A percentile compares a stretch with the other conserved stretches of the same genome.
phyloP scores from a whole-genome alignment of 2,113 vertebrate species.

The Colistium nudipinnis region DNA sequence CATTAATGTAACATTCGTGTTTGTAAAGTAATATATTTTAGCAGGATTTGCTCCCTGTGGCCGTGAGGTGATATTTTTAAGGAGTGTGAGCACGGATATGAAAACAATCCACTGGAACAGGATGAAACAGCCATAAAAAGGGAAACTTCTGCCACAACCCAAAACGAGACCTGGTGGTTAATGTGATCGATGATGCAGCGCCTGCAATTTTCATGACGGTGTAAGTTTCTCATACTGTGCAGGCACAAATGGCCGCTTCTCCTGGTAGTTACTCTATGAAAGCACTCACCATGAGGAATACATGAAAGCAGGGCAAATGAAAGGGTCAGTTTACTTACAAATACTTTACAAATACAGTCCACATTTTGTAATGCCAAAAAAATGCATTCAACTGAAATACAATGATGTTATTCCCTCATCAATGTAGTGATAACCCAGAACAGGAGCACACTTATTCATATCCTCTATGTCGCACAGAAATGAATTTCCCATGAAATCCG shows the following conservation, averaged over 20 bases:
- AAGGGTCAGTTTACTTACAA: neutral
- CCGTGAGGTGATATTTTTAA: slow-evolving; percentile 37
- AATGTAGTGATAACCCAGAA: no score
- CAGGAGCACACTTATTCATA: neutral
- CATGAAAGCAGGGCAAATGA: neutral
- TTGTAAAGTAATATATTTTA: slow-evolving; percentile 34
- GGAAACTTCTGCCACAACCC: slow-evolving; percentile 32
- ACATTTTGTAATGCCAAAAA: no score
- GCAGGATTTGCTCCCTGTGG: slow-evolving; percentile 25
- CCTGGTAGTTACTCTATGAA: neutral
- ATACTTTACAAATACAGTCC: neutral
- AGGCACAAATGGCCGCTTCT: neutral
- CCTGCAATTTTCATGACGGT: slow-evolving; percentile 12
- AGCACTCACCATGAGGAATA: neutral
- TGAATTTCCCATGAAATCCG: no score
- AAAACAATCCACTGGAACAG: slow-evolving; percentile 40
- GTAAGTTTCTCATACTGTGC: slow-evolving; percentile 15
- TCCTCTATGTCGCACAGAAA: neutral
- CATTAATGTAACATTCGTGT: slow-evolving; percentile 27
- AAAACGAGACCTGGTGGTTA: slow-evolving; percentile 25
- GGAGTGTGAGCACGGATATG: slow-evolving; percentile 21
- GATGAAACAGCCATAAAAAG: slow-evolving; percentile 35
- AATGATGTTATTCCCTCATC: no score
- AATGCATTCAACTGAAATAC: no score
- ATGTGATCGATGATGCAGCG: slow-evolving; percentile 29